Conservation (phyloP, 2,113 vertebrate species). For the Pseudolaguvia tuberculata region DNA sequence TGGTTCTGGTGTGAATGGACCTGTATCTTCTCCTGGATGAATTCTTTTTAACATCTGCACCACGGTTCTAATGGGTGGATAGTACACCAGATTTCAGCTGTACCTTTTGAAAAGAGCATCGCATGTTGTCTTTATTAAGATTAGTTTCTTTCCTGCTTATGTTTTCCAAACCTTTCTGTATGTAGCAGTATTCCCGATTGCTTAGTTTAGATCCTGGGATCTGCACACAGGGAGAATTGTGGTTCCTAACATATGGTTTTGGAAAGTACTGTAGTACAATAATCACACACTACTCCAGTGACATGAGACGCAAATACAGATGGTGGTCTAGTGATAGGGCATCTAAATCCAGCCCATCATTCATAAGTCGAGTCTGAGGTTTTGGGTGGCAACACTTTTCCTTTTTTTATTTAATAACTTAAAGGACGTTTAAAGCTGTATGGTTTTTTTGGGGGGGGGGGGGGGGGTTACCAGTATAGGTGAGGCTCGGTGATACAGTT, state of each 20-base stretch:
- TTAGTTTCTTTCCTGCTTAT: not conserved
- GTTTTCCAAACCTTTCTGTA: not conserved
- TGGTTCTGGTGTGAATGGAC: too few relatives aligned
- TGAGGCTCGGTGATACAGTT: too few relatives aligned
- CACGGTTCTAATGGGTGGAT: not conserved
- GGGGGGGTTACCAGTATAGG: too few relatives aligned
- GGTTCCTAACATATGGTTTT: not conserved
- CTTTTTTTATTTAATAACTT: constrained; percentile 33
- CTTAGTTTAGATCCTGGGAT: not conserved
- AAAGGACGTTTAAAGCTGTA: not conserved
- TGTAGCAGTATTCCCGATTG: not conserved
- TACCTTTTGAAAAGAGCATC: not conserved
- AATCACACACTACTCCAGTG: not conserved
- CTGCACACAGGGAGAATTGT: not conserved
- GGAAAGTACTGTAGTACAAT: not conserved
- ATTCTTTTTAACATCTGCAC: not conserved
- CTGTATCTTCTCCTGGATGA: too few relatives aligned
- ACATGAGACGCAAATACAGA: not conserved
- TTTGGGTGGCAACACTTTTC: not conserved
- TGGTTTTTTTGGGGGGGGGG: too few relatives aligned
- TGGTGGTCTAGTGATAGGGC: not conserved
- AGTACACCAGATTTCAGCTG: not conserved
- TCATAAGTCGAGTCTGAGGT: constrained; percentile 29
- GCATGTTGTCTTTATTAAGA: not conserved
- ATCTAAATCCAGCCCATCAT: constrained; percentile 35